Evolutionary conservation across 1,140 invertebrate genomes (phyloP), one percentile per base, ranked within the genome.

Genomic region (Druon quercuslanigerum): DNA sequence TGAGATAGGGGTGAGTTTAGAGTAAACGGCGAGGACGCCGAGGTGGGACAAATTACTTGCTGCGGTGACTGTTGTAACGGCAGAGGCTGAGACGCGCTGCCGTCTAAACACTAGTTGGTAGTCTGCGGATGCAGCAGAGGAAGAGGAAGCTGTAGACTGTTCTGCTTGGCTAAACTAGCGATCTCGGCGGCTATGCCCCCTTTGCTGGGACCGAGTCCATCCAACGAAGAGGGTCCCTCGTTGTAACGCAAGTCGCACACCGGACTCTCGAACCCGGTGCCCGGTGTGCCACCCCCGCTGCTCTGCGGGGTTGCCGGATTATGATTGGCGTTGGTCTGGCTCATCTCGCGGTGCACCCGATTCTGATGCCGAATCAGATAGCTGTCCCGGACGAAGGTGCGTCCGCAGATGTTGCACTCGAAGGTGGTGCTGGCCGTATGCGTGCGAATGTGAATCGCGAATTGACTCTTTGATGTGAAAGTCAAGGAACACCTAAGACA

Each of bases 291-390:
- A 0, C 85, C 85, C 5, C 90, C 90, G n/a, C 85, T 86, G 56
- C 91, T 92, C 75, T 91, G 90, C 0, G 91, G 91, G 19, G 91
- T 91, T 16, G 90, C 78, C 25, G 91, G 91, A 80, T 92, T 90
- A 74, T 92, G 91, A 81, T 89, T 92, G 12, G 79, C 82, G 73
- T 80, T 86, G 76, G 82, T 84, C 77, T 90, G 89, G 83, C 84
- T 89, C 84, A 91, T 92, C 82, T 94, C 93, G 81, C 94, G 93
- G 87, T 95, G 94, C 76, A 95, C 94, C 83, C 94, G 93, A 87
- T 95, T 95, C 82, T 85, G 94, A 87, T 95, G 94, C 82, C 95
- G 92, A 86, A 96, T 95, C 50, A 96, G 92, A 92, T 95, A 96
- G 88, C 94, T 95, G 89, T 96, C 95, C 75, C 94, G 92, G 66